Conservation (phyloP, 1,140 invertebrate genomes). For the Onthophagus taurus region DNA sequence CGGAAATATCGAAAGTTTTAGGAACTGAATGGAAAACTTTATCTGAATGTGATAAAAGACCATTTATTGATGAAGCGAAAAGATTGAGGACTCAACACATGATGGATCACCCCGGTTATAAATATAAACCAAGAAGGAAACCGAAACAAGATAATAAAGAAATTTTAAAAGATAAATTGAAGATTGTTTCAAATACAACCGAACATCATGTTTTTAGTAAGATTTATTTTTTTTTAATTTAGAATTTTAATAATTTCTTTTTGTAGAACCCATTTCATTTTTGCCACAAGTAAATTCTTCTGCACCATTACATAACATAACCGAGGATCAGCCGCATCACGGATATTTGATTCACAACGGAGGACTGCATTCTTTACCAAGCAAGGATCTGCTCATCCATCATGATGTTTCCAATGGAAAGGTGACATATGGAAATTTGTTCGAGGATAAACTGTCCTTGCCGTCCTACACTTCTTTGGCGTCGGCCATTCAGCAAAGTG, state of each 20-base stretch:
- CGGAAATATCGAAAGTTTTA: slow-evolving; percentile 63
- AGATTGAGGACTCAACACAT: slow-evolving; percentile 61
- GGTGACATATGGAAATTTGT: neutral
- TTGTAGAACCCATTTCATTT: no score
- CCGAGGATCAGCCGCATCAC: no score
- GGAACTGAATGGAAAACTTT: slow-evolving; percentile 62
- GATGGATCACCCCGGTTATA: slow-evolving; percentile 65
- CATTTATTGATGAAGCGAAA: slow-evolving; percentile 79
- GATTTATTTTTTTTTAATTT: no score
- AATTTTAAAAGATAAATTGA: neutral
- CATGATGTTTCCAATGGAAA: neutral
- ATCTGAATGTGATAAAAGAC: slow-evolving; percentile 55
- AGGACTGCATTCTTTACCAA: no score
- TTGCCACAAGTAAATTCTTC: no score
- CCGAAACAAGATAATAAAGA: slow-evolving; percentile 43
- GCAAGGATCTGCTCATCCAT: neutral
- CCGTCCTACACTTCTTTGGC: slow-evolving; percentile 24
- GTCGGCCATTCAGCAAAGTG: slow-evolving; percentile 23
- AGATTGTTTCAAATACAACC: neutral
- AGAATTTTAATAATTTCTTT: no score
- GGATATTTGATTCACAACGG: no score
- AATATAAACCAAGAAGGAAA: slow-evolving; percentile 59
- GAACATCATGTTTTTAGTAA: no score
- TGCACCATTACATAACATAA: no score
- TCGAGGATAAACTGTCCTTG: slow-evolving; percentile 16